Evolutionary conservation across 2,888 invertebrate genomes (phyloP).

Genomic region (Julus scandinavius): DNA sequence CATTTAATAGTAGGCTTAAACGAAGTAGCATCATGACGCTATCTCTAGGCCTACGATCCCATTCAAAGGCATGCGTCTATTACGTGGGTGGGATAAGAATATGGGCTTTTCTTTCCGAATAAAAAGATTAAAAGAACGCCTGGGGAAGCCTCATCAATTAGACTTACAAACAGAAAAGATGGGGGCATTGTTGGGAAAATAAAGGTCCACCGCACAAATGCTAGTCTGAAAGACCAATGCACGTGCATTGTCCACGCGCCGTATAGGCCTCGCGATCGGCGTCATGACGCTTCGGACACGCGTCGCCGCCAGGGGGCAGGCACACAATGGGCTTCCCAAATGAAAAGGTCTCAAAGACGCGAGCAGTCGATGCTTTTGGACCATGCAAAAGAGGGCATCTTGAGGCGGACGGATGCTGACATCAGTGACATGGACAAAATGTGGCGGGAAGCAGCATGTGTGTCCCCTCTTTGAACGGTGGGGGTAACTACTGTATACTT

Average conservation of each 20-base stretch:
- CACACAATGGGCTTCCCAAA: not conserved
- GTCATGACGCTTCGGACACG: conserved; percentile 34
- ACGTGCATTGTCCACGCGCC: conserved; percentile 7
- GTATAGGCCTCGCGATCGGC: not conserved
- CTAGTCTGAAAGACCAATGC: not conserved
- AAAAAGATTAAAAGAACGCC: not conserved
- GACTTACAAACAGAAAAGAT: conserved; percentile 21
- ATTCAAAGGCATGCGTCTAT: not conserved
- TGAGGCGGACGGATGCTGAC: not conserved
- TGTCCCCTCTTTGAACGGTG: not conserved
- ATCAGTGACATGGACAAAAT: not conserved
- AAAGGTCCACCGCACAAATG: not conserved
- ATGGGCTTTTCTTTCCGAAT: not conserved
- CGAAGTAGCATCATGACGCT: conserved; percentile 35
- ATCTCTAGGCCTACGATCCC: conserved; percentile 19
- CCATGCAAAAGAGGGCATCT: not conserved
- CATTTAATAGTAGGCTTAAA: not conserved
- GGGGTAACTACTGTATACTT: not conserved
- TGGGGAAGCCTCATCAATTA: conserved; percentile 21
- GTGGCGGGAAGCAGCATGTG: not conserved
- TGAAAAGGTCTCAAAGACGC: not conserved
- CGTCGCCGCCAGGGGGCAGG: conserved; percentile 24
- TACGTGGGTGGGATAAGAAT: conserved; percentile 42
- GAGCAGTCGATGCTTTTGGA: not conserved
- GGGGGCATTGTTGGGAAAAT: not conserved